Base-by-base conservation (phyloP, 1,140 invertebrate genomes). In the Asobara japonica region DNA sequence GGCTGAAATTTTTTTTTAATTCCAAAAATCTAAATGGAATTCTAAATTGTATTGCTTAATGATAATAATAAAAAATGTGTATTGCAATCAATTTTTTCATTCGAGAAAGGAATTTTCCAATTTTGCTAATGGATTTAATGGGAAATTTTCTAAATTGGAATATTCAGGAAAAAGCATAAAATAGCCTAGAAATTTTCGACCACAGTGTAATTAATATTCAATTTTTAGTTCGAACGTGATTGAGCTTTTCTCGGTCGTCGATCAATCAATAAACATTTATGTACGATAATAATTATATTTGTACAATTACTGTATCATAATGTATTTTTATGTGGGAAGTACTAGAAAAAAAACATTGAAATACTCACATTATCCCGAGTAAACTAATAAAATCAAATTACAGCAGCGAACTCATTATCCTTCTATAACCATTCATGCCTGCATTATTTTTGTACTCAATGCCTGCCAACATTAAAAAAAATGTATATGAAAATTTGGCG, bases 241-340 rank as follows among this genome's bases (percentile, higher is more conserved):
- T n/a, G n/a, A n/a, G n/a, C n/a, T 45, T 45, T 16, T 13, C 41
- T 16, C n/a, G n/a, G 13, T 45, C 18, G n/a, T 45, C n/a, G 1
- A 16, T 45, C 41, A 45, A 16, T 13, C 5, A 45, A 13, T 45
- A 18, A 72, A 38, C 70, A 33, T 48, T 33, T 1, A 25, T 38
- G 48, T 79, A 74, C 72, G 61, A 66, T 78, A 74, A 77, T 45
- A 69, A 72, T 45, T 73, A 74, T 76, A 74, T 76, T 74, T 78
- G 67, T 76, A 80, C 68, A 75, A 78, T 76, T 77, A 69, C 72
- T 72, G 60, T 76, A 77, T 73, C 68, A 60, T 67, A 41, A 69
- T 75, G 56, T 77, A 77, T 71, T 75, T 74, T 78, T 76, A 41
- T 72, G 71, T 78, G 77, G 77, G 31, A 30, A 56, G 51, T 56